Conservation (phyloP, 2,797 vertebrate genomes). For the Poeciliopsis paucimaculata region DNA sequence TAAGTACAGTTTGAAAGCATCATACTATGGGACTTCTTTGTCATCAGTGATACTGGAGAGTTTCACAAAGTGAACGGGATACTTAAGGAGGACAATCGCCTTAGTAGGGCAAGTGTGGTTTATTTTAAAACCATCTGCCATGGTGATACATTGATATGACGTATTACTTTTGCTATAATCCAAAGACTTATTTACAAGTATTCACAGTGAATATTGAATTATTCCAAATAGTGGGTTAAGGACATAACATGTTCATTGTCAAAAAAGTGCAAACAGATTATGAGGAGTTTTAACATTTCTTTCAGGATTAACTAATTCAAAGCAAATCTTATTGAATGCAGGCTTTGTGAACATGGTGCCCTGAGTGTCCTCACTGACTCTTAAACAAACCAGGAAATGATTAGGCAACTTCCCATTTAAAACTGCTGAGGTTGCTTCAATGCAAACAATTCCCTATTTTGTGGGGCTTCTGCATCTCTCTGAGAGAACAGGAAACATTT, state of each 20-base stretch:
- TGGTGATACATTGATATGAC: background rate
- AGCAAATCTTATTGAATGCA: background rate
- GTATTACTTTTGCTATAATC: background rate
- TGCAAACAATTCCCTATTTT: background rate
- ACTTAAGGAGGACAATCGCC: background rate
- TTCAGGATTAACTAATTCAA: background rate
- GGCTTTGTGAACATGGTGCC: background rate
- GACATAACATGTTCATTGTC: background rate
- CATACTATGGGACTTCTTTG: background rate
- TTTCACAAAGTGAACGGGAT: background rate
- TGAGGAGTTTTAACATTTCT: background rate
- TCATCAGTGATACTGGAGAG: background rate
- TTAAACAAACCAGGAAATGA: constrained; percentile 22
- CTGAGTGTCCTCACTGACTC: constrained; percentile 7
- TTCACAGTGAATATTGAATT: background rate
- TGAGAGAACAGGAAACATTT: background rate
- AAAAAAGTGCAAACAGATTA: background rate
- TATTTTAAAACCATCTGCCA: background rate
- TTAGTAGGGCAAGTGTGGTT: background rate
- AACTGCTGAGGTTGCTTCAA: constrained; percentile 33
- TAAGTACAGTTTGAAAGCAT: background rate
- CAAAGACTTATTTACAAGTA: background rate
- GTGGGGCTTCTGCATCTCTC: background rate
- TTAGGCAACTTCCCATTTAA: constrained; percentile 61
- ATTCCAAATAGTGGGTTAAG: background rate